Evolutionary conservation across 2,888 invertebrate genomes (phyloP), one percentile per base, ranked within the genome.

Genomic region (Eupithecia pulchellata): DNA sequence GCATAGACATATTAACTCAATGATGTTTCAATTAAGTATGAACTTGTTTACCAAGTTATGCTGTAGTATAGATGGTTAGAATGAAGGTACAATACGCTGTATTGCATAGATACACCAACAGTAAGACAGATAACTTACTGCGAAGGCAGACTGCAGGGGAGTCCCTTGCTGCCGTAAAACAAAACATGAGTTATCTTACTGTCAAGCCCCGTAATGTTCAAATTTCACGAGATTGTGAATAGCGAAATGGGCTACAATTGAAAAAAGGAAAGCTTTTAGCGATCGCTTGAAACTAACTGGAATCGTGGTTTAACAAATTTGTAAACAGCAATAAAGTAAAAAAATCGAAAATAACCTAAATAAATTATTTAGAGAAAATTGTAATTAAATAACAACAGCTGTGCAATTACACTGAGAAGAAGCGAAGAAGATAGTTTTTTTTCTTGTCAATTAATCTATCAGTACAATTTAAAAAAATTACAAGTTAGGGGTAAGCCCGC

Each of bases 121-220:
- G 65, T 69, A 69, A 69, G 47, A 62, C 52, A 34, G 27, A 34
- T 58, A 30, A 60, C 69, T 73, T 96, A 96, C 85, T 30, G 66
- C 13, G 20, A 95, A 32, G 42, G 32, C 66, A 63, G 70, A n/a
- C 62, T 29, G 66, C 62, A 57, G 30, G 55, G 62, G 34, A 42
- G 34, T 36, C 57, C 55, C 62, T 96, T 71, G 64, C 62, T 64
- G 65, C 30, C 64, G 30, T 70, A 64, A 71, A 66, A 29, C 14
- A 70, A 60, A 61, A 65, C 55, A 66, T 36, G 20, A 36, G 52
- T 65, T 62, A 64, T 20, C 30, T 5, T 60, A 39, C 32, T 42
- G 27, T 58, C n/a, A 42, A 47, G 20, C 8, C 42, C 42, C 42
- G 2, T 20, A 20, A 47, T 20, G 20, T 47, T 20, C 20, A 8